phyloP scores from a whole-genome alignment of 2,113 vertebrate genomes.

The Epinephelus moara region DNA sequence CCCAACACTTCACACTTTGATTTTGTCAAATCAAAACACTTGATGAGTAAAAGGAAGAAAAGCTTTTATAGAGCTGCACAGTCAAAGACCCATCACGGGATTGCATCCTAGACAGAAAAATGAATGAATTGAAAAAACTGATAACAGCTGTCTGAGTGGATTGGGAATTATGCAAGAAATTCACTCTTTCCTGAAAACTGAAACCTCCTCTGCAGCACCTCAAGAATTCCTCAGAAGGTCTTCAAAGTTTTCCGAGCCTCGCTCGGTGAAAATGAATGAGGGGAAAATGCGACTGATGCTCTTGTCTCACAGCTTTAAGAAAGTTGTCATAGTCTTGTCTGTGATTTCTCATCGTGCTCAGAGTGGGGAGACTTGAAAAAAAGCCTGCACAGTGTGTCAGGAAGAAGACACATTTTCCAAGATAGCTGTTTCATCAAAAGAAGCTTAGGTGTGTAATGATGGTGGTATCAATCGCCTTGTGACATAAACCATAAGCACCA shows the following conservation, averaged over 20 bases:
- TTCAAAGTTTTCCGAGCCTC: slow-evolving; percentile 35
- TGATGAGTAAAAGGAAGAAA: slow-evolving; percentile 21
- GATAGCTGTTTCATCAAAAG: slow-evolving; percentile 66
- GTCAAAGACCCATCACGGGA: slow-evolving; percentile 15
- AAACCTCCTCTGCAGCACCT: slow-evolving; percentile 29
- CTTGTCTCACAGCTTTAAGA: slow-evolving; percentile 35
- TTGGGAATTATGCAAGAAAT: slow-evolving; percentile 38
- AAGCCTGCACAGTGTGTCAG: background rate
- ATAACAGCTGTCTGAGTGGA: slow-evolving; percentile 42
- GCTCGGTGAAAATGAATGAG: slow-evolving; percentile 29
- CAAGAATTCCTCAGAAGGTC: slow-evolving; percentile 40
- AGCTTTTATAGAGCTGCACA: background rate
- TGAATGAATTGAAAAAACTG: slow-evolving; percentile 50
- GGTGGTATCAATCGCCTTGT: slow-evolving; percentile 46
- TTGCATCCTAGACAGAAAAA: slow-evolving; percentile 5
- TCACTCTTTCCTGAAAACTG: slow-evolving; percentile 34
- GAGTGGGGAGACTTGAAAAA: slow-evolving; percentile 32
- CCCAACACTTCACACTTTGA: slow-evolving; percentile 5
- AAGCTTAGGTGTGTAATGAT: slow-evolving; percentile 62
- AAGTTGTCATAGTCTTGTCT: slow-evolving; percentile 57
- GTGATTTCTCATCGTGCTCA: slow-evolving; percentile 40
- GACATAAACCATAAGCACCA: slow-evolving; percentile 42
- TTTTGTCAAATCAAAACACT: slow-evolving; percentile 40
- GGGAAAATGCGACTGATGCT: slow-evolving; percentile 22
- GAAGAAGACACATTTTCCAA: slow-evolving; percentile 49